Base-by-base conservation (phyloP, 2,113 vertebrate genomes). In the Smithornis capensis region DNA sequence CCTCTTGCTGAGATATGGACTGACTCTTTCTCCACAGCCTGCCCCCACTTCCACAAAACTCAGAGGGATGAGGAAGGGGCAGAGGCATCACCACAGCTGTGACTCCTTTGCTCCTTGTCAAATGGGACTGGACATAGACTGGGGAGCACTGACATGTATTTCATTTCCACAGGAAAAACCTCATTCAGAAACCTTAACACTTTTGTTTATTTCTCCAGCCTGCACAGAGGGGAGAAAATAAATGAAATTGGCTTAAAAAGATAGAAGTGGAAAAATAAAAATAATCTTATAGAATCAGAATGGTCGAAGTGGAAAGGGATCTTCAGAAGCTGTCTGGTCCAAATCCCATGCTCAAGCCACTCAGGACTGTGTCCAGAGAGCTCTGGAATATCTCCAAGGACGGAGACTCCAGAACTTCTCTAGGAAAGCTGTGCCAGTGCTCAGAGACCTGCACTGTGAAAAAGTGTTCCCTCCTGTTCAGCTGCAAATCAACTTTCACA, bases 281-380 rank as follows among this genome's bases (percentile, higher is more conserved):
- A 23, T 2, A 31, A 22, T 25, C 53, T 16, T 10, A 29, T 0
- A 44, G 38, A 70, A 19, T 79, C 22, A 47, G 29, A 87, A 81
- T 12, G 27, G 40, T 15, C 38, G 53, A 14, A 25, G 53, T 42
- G 35, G 35, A 23, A 63, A 53, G 19, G 31, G 18, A 49, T 29
- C 28, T 84, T 45, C 64, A 42, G 42, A 67, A 17, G 50, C 15
- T 23, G 50, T 3, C 73, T 83, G 37, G 42, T 63, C 17, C 62
- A 70, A 63, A 37, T 2, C 5, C 40, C 4, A 3, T 0, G 2
- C 19, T 74, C n/a, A 25, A 37, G 37, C 19, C 33, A 38, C 65
- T 25, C 9, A 57, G 57, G 67, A 52, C 14, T 0, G 0, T 19
- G 59, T 38, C 49, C 40, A 74, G 59, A 37, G 6, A 53, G 33